A percentile compares a stretch with the other conserved stretches of the same genome.
phyloP scores from a whole-genome alignment of 2,797 vertebrate genomes.

The Alfaro cultratus region DNA sequence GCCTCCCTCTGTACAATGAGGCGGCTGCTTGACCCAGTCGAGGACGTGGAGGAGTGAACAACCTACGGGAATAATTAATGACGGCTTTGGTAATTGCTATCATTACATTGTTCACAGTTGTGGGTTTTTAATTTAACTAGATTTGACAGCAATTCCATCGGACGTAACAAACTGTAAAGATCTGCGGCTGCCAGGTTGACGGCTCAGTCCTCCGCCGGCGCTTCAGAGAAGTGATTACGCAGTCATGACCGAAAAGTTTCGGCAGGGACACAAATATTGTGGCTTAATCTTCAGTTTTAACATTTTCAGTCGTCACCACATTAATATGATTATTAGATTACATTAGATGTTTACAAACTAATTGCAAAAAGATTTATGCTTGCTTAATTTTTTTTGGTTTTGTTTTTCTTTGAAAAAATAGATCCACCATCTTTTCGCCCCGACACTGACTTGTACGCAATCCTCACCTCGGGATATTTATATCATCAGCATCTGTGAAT shows the following conservation, averaged over 20 bases:
- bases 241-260: neutral
- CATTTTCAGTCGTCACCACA: neutral
- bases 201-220: neutral
- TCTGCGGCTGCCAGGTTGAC: neutral
- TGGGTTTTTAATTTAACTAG: neutral
- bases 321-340: too few species aligned
- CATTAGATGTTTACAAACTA: neutral
- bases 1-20: neutral
- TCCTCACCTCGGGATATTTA: neutral
- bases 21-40: neutral
- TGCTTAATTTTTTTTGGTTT: neutral
- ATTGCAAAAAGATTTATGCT: neutral
- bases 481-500: neutral
- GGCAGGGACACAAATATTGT: neutral
- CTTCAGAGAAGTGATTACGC: neutral
- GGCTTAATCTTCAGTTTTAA: neutral
- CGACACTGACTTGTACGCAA: neutral
- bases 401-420: too few species aligned
- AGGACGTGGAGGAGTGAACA: neutral
- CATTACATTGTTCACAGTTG: neutral
- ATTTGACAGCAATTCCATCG: neutral
- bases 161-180: neutral
- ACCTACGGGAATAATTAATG: neutral
- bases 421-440: neutral
- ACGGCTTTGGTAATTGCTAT: neutral